Conservation (phyloP, 2,888 invertebrate genomes). For the Tenthredo livida region DNA sequence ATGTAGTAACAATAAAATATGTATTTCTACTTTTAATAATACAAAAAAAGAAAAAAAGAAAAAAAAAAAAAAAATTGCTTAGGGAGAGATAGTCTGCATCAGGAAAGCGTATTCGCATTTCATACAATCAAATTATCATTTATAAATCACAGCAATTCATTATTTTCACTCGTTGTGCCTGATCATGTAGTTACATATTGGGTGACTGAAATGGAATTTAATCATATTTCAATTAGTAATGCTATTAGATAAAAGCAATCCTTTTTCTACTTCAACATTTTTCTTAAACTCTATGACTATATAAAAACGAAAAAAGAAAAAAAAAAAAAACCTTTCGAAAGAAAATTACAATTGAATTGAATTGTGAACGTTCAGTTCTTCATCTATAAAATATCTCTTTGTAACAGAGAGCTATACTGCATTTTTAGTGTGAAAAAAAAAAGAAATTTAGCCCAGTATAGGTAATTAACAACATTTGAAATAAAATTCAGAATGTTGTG, state of each 20-base stretch:
- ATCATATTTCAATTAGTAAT: constrained; percentile 30
- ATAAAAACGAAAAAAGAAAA: not conserved
- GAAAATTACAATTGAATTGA: constrained; percentile 9
- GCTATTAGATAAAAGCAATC: constrained; percentile 28
- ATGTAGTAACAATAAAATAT: constrained; percentile 59
- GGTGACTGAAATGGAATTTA: constrained; percentile 44
- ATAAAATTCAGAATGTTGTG: not conserved
- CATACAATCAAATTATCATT: constrained; percentile 71
- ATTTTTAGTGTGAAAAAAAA: constrained; percentile 1
- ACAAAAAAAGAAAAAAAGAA: constrained; percentile 62
- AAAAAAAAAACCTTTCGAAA: not conserved
- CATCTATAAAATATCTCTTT: not conserved
- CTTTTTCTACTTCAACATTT: constrained; percentile 32
- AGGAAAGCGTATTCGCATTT: constrained; percentile 69
- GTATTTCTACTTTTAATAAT: constrained; percentile 78
- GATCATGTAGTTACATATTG: constrained; percentile 43
- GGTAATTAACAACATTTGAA: not conserved
- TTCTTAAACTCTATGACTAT: not conserved
- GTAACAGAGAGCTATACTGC: not conserved
- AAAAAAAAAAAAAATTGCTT: constrained; percentile 55
- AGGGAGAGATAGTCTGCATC: constrained; percentile 70
- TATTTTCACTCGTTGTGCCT: constrained; percentile 51
- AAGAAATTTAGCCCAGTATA: not conserved
- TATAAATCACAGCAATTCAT: constrained; percentile 54
- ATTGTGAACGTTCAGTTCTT: not conserved